Evolutionary conservation across 2,797 vertebrate species (phyloP).

Genomic region (Pempheris klunzingeri): DNA sequence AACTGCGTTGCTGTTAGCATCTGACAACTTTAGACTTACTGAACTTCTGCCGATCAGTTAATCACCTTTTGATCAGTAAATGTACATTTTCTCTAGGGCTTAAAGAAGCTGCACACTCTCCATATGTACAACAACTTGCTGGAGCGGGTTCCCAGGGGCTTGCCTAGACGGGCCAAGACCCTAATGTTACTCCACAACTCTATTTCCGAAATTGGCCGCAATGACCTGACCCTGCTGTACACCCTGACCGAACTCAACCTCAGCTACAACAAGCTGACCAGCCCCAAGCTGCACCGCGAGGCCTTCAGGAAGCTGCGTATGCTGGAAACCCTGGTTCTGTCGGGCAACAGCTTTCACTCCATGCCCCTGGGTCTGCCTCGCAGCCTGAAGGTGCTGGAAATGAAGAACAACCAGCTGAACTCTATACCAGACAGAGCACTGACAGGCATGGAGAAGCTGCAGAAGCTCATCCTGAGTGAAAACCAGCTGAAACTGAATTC

Average conservation of each 20-base stretch:
- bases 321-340: constrained; percentile 92
- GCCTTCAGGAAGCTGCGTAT: constrained; percentile 95
- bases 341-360: constrained; percentile 90
- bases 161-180: constrained; percentile 94
- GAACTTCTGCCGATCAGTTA: background rate
- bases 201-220: constrained; percentile 92
- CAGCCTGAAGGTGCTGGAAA: constrained; percentile 90
- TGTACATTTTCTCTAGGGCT: constrained; percentile 77
- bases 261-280: constrained; percentile 96
- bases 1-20: background rate
- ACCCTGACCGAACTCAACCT: constrained; percentile 96
- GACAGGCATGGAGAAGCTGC: constrained; percentile 91
- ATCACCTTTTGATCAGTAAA: background rate
- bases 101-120: constrained; percentile 96
- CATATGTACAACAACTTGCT: constrained; percentile 97
- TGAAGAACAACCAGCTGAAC: constrained; percentile 92
- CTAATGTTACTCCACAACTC: constrained; percentile 96
- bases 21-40: background rate
- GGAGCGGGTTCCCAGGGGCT: constrained; percentile 92
- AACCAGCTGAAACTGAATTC: constrained; percentile 93
- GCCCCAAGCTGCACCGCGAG: constrained; percentile 89
- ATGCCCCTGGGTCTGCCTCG: constrained; percentile 92
- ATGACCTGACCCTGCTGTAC: constrained; percentile 92
- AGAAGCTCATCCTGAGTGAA: constrained; percentile 90
- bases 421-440: constrained; percentile 89